Base-by-base conservation (phyloP, 53 echinoderm and acorn worm genomes). In the Echinarachnius parma region DNA sequence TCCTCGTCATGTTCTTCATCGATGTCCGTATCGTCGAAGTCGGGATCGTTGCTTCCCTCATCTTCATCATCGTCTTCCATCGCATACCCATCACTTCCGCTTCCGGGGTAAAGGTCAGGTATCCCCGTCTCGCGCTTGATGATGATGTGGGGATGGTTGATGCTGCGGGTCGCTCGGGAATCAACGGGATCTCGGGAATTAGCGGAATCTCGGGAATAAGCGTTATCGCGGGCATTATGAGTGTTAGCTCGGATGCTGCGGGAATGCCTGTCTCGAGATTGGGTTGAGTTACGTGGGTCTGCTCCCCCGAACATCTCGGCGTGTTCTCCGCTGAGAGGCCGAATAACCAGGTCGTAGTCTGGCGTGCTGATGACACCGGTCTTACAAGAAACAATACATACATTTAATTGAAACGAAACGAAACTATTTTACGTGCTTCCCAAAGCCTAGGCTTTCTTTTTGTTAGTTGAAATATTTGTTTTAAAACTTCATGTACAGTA, bases 361-460 rank as follows among this genome's bases (percentile, higher is more conserved):
- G 57, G 57, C 2, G 74, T 72, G 42, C 74, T 72, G 26, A 72
- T 39, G 3, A 72, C 21, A n/a, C 74, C 74, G 9, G 74, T 72
- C 74, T 72, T 33, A 49, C 10, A 39, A 28, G 4, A 25, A 47
- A 46, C 7, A 49, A 52, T 1, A 9, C 13, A 39, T 39, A 39
- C 7, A 7, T 39, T 39, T 39, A 7, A 39, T 39, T 39, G 7
- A 9, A 13, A 39, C 13, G 42, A 13, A 39, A 39, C 13, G 13
- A 39, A 39, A 39, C 13, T 39, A 13, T 9, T 13, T 39, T 39
- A 39, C 7, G 13, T 39, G 42, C 7, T 39, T 39, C 7, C 13
- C 42, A 39, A 7, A 39, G 42, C 7, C 13, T n/a, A n/a, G n/a
- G n/a, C n/a, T n/a, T n/a, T n/a, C n/a, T n/a, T n/a, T n/a, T n/a